Base-by-base conservation (phyloP, 2,888 invertebrate genomes). In the Cryptophagus acutangulus region DNA sequence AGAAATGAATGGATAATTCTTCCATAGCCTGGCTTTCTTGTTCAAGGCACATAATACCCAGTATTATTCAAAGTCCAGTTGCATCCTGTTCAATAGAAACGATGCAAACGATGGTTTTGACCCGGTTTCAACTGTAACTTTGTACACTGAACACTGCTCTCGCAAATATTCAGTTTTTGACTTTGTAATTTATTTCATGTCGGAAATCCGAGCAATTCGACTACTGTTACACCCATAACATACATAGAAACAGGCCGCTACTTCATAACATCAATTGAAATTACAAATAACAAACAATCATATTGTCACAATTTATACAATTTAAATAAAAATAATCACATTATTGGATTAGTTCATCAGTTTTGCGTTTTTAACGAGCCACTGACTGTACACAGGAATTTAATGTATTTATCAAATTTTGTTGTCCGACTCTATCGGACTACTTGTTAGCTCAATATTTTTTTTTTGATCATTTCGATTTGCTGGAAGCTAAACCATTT, bases 31-130 rank as follows among this genome's bases (percentile, higher is more conserved):
- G n/a, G n/a, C n/a, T 20, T 20, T 20, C 24, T 20, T 20, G 24
- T n/a, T 20, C 6, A 31, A 31, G 31, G 26, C 13, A 16, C n/a
- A 31, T 31, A 31, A 31, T 10, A 12, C 31, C 16, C 4, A 31
- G 31, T 31, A 31, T 31, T 31, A 31, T 31, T 31, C 31, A 31
- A 31, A 31, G 31, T 31, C 31, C 31, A 31, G 31, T 31, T 31
- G 31, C 12, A 31, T 31, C 31, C 31, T 13, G 14, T 31, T 31
- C 31, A 31, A 31, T 31, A 31, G 31, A 31, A 10, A 31, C 16
- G 12, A 16, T 26, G 31, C 8, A 31, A 10, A 31, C n/a, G 31
- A 31, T 31, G 12, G 31, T 16, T 31, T 31, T 12, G 31, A 31
- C 31, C 31, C 31, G 31, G 16, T 31, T 31, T 16, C 14, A 15